These are phyloP conservation scores for Hipparchia semele DNA, from an alignment of 2,888 invertebrate species.

Conservation along the genomic window DNA sequence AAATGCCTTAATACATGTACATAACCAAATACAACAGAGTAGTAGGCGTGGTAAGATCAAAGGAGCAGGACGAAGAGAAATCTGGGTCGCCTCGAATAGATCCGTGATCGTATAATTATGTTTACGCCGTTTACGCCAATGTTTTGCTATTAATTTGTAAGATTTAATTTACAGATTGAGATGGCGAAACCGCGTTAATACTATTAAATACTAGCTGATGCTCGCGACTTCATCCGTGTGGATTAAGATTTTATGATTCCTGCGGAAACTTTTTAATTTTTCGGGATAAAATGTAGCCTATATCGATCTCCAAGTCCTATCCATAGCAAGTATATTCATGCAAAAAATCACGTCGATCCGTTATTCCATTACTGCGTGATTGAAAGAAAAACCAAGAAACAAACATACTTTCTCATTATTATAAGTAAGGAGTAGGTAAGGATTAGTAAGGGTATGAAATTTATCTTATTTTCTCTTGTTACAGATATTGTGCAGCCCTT, in stretches of 20 bases:
- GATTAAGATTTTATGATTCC: too few relatives aligned
- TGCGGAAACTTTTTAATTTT: too few relatives aligned
- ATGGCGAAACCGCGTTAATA: background rate
- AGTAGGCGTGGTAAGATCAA: slow-evolving; percentile 34
- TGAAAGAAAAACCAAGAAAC: too few relatives aligned
- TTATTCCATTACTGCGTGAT: too few relatives aligned
- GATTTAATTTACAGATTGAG: background rate
- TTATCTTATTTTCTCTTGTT: slow-evolving; percentile 46
- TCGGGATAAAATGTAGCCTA: too few relatives aligned
- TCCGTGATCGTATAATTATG: slow-evolving; percentile 41
- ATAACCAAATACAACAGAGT: slow-evolving; percentile 15
- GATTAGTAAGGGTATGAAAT: background rate
- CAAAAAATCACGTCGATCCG: too few relatives aligned
- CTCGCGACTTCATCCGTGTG: too few relatives aligned
- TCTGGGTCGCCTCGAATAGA: slow-evolving; percentile 42
- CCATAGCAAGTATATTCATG: too few relatives aligned
- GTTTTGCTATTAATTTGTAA: background rate
- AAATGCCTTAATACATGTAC: slow-evolving; percentile 1
- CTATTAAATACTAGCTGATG: too few relatives aligned
- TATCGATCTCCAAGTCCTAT: too few relatives aligned
- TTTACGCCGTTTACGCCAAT: slow-evolving; percentile 10
- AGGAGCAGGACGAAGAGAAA: slow-evolving; percentile 45
- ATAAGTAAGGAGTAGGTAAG: too few relatives aligned
- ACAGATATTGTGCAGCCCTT: slow-evolving; percentile 87
- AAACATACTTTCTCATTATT: too few relatives aligned